Conservation (phyloP, 2,888 invertebrate genomes). For the Linnaemya vulpina region DNA sequence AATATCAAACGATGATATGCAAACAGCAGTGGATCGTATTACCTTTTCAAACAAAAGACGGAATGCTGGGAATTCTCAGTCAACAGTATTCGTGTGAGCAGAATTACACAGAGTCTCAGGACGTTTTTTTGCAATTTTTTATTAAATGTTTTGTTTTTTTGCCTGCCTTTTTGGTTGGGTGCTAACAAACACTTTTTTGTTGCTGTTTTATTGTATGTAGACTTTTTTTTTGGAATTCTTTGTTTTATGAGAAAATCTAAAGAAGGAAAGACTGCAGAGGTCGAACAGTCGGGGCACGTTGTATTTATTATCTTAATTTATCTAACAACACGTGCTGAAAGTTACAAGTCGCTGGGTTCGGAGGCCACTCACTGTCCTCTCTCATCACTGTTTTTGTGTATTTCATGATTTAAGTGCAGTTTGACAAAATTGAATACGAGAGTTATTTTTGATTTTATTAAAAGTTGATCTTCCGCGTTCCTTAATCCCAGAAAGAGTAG, state of each 20-base stretch:
- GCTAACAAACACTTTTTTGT: constrained; percentile 32
- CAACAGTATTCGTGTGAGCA: constrained; percentile 28
- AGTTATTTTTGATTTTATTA: too few relatives aligned
- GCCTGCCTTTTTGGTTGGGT: constrained; percentile 23
- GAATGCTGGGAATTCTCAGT: constrained; percentile 70
- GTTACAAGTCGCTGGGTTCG: too few relatives aligned
- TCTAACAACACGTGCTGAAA: too few relatives aligned
- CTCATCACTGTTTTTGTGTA: too few relatives aligned
- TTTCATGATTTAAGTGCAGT: too few relatives aligned
- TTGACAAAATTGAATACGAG: too few relatives aligned
- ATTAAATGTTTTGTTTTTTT: constrained; percentile 24
- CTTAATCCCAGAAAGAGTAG: background rate
- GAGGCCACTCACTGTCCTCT: too few relatives aligned
- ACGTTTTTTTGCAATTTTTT: constrained; percentile 15
- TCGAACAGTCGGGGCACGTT: background rate
- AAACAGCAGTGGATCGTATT: constrained; percentile 63
- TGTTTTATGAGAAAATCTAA: constrained; percentile 40
- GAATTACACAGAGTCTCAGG: constrained; percentile 50
- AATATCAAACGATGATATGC: constrained; percentile 53
- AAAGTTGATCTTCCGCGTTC: too few relatives aligned
- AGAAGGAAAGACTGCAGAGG: constrained; percentile 17
- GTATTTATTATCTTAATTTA: background rate
- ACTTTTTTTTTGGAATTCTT: background rate
- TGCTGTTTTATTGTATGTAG: background rate
- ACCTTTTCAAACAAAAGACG: constrained; percentile 61